phyloP scores from a whole-genome alignment of 2,113 vertebrate species.

The Vidua macroura region DNA sequence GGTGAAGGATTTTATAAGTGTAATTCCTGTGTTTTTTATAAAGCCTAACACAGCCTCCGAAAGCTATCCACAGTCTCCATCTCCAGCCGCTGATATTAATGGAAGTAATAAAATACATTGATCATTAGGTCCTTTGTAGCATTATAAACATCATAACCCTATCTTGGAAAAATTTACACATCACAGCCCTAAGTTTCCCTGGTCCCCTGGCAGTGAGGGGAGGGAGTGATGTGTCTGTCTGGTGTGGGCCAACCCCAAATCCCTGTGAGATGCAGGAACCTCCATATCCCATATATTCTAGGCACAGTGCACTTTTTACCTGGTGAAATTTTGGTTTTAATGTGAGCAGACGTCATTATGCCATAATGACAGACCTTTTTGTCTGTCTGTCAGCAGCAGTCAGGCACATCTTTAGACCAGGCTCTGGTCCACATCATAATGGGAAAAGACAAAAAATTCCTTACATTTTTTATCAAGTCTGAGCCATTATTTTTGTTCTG shows the following conservation, averaged over 20 bases:
- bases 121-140: neutral
- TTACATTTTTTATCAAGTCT: neutral
- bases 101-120: neutral
- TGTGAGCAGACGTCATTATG: neutral
- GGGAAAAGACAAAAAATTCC: neutral
- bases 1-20: neutral
- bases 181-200: neutral
- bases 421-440: neutral
- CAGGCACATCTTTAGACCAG: neutral
- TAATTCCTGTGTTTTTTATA: neutral
- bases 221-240: neutral
- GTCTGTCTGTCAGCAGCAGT: neutral
- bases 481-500: neutral
- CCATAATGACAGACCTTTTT: neutral
- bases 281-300: neutral
- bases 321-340: neutral
- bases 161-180: neutral
- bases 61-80: neutral
- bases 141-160: neutral
- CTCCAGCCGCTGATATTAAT: neutral
- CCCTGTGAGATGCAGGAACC: neutral
- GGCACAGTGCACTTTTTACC: neutral
- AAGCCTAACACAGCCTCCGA: neutral
- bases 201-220: neutral
- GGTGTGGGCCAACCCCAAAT: neutral